phyloP scores from a whole-genome alignment of 2,113 vertebrate species.

The Cebus imitator region DNA sequence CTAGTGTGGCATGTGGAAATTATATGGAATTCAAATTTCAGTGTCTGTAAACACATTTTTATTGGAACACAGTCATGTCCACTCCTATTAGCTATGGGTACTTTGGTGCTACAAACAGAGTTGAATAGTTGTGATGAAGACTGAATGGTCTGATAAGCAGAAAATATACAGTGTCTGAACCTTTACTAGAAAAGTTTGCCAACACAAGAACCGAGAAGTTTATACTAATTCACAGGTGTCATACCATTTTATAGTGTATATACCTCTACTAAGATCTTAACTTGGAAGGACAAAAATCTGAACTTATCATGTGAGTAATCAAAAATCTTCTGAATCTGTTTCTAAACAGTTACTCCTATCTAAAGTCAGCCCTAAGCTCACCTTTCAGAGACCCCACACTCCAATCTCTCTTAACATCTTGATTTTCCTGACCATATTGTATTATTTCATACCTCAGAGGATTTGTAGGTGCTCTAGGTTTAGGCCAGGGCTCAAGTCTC shows the following conservation, averaged over 20 bases:
- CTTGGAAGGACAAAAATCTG: neutral
- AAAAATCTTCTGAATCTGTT: neutral
- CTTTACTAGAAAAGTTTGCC: neutral
- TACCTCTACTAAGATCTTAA: neutral
- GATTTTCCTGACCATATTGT: neutral
- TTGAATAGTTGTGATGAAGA: neutral
- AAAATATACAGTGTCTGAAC: slow-evolving; percentile 12
- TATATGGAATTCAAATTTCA: slow-evolving; percentile 32
- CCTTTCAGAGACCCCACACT: neutral
- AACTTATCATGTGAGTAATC: neutral
- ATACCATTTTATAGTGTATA: neutral
- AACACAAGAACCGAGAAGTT: neutral
- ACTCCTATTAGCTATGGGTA: neutral
- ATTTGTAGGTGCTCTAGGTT: neutral
- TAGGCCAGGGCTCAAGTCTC: neutral
- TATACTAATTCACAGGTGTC: neutral
- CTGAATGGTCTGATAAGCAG: neutral
- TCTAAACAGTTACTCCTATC: neutral
- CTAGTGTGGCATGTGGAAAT: neutral
- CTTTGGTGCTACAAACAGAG: neutral
- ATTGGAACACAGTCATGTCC: neutral
- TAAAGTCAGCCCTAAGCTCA: neutral
- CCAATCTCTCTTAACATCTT: neutral
- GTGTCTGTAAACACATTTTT: neutral
- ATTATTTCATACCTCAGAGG: neutral